phyloP scores from a whole-genome alignment of 2,888 invertebrate genomes.

The Hemicrepidius hirtus region DNA sequence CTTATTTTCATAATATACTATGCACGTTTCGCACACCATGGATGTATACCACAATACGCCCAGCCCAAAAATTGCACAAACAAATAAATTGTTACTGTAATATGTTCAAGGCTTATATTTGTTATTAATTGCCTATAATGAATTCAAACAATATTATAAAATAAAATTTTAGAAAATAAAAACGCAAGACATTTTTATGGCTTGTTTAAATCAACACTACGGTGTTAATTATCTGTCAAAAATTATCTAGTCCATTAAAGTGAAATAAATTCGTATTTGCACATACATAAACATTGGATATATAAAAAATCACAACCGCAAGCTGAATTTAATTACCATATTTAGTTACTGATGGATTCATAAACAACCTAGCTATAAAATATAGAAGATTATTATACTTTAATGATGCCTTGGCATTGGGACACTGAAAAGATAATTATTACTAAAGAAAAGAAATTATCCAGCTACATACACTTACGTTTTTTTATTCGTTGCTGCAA shows the following conservation, averaged over 20 bases:
- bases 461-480: background rate
- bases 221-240: conserved; percentile 56
- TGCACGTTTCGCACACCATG: conserved; percentile 33
- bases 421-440: conserved; percentile 17
- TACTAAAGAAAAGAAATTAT: conserved; percentile 16
- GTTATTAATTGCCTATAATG: background rate
- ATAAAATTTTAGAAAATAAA: background rate
- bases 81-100: conserved; percentile 5
- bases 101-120: conserved; percentile 2
- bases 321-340: conserved; percentile 27
- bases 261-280: conserved; percentile 57
- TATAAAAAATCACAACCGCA: conserved; percentile 13
- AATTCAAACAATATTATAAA: background rate
- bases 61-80: conserved; percentile 25
- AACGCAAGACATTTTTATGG: background rate
- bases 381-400: conserved; percentile 17
- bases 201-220: conserved; percentile 54
- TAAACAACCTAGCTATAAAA: conserved; percentile 35
- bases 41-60: conserved; percentile 31
- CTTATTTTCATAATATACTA: conserved; percentile 36
- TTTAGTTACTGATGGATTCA: conserved; percentile 29
- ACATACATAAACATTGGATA: conserved; percentile 35
- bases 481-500: no score
- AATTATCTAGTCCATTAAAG: conserved; percentile 58
- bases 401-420: conserved; percentile 29